Evolutionary conservation across 1,140 invertebrate species (phyloP).

Genomic region (Brevipalpus yothersi): DNA sequence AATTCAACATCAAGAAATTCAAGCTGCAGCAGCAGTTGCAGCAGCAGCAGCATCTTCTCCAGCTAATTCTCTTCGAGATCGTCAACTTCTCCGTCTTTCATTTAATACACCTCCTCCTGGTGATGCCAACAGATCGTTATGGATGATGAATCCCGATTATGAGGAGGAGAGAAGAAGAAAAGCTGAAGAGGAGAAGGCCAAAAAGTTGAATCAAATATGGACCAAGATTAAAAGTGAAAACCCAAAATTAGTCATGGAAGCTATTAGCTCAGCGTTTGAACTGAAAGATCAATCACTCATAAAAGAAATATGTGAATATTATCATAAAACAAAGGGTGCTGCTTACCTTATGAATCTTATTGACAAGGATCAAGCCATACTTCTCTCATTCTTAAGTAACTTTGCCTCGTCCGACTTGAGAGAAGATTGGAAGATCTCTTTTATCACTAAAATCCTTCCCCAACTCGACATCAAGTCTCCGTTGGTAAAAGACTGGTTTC

Average conservation of each 20-base stretch:
- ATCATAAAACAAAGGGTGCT: not conserved
- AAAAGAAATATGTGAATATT: not conserved
- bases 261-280: not conserved
- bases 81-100: not conserved
- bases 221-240: not conserved
- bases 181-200: not conserved
- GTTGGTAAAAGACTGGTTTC: not conserved
- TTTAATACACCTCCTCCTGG: not conserved
- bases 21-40: not conserved
- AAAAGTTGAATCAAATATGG: not conserved
- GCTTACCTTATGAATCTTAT: not conserved
- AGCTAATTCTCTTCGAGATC: not conserved
- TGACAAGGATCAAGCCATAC: not conserved
- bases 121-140: no score
- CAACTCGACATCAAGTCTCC: not conserved
- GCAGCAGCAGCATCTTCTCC: not conserved
- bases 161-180: not conserved
- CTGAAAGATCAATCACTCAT: not conserved
- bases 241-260: not conserved
- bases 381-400: not conserved
- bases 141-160: not conserved
- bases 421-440: slow-evolving; percentile 7
- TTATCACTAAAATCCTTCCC: not conserved
- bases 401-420: slow-evolving; percentile 5
- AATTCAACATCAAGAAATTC: not conserved